These are phyloP conservation scores for Hypsibius dujardini DNA, from an alignment of 1,140 invertebrate genomes.

Conservation along the genomic window DNA sequence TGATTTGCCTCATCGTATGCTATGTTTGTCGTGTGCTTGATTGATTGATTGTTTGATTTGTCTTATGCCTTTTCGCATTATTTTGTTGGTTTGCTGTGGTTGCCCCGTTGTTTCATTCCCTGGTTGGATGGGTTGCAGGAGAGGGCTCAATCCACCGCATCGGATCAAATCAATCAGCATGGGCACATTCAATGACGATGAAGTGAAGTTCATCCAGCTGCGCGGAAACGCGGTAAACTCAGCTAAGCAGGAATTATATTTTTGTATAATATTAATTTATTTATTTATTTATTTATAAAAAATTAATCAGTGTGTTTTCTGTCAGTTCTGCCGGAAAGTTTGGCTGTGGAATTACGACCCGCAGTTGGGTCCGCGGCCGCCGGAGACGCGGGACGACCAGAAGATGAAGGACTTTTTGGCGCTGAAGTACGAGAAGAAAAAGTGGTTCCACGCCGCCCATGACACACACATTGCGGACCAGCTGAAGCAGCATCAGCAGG, in stretches of 20 bases:
- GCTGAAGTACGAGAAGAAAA: constrained; percentile 78
- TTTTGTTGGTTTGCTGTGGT: no score
- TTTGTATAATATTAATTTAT: no score
- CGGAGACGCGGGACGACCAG: constrained; percentile 61
- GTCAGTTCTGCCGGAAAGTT: constrained; percentile 59
- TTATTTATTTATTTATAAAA: no score
- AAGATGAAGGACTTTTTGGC: constrained; percentile 74
- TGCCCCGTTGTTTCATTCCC: no score
- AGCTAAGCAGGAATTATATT: no score
- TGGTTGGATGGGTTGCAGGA: constrained; percentile 42
- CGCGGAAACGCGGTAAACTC: constrained; percentile 64
- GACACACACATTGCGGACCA: constrained; percentile 25
- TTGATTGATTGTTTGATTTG: not conserved
- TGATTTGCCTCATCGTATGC: not conserved
- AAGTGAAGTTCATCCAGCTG: constrained; percentile 72
- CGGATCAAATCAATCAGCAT: constrained; percentile 95
- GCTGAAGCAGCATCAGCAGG: not conserved
- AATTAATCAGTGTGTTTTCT: constrained; percentile 24
- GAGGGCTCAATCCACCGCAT: constrained; percentile 87
- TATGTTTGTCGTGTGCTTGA: constrained; percentile 26
- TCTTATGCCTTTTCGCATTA: no score
- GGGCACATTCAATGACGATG: constrained; percentile 87
- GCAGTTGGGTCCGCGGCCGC: constrained; percentile 29
- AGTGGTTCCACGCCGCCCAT: constrained; percentile 37
- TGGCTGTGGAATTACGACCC: constrained; percentile 67